Evolutionary conservation across 2,797 vertebrate species (phyloP), one percentile per base, ranked within the genome.

Genomic region (Heteromormyrus szaboi): DNA sequence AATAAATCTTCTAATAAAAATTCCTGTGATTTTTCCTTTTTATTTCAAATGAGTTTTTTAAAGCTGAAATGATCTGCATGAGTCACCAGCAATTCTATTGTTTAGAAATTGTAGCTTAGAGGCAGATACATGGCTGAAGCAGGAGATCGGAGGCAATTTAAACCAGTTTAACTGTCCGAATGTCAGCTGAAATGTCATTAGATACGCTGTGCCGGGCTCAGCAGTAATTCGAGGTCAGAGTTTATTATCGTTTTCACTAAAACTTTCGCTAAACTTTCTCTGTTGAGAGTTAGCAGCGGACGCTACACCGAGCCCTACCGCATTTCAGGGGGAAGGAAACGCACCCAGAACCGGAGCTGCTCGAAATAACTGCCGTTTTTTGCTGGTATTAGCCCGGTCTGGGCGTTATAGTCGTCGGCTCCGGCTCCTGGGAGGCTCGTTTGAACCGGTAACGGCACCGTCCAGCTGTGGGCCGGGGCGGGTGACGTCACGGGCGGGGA

Each of bases 401-500:
- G 37, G 37, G 19, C 11, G 51, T 84, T 84, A 17, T 19, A 54
- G 29, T 17, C 1, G 33, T 29, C 33, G 41, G 11, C 46, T 7
- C 68, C 33, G 68, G 33, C 65, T 53, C 22, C 6, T 17, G 33
- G 25, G 29, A 88, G 12, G 37, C 53, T 48, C 37, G 37, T 19
- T 48, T 37, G 14, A 29, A 68, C 65, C 48, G 37, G 25, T 68
- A 81, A 85, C 56, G 68, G 83, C 88, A 85, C 92, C 87, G 85
- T 87, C 87, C 56, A 89, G 87, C 90, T 59, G 88, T 87, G 81
- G 41, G 46, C 29, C 54, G 56, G 50, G 84, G 19, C 46, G 85
- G 85, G 88, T 92, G 91, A 92, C 91, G 92, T 94, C 88, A 92
- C 91, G 53, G 84, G 62, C 72, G 88, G 65, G 41, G 65, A 86